These are phyloP conservation scores for Odontothrips loti DNA, from an alignment of 2,888 invertebrate species.

Conservation along the genomic window DNA sequence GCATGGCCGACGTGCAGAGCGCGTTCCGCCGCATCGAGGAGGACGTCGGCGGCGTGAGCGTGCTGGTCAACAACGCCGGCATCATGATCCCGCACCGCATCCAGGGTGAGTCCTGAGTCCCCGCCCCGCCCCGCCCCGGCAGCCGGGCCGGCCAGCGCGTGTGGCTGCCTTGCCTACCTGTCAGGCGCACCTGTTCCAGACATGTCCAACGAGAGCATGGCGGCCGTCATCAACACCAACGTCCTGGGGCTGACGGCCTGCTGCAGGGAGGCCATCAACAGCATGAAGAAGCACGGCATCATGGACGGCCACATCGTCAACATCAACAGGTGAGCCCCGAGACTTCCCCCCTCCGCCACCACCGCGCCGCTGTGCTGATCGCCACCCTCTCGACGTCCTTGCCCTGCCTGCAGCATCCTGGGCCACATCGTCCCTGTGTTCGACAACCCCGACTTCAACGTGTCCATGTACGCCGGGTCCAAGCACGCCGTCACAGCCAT, in stretches of 20 bases:
- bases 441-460: constrained; percentile 9
- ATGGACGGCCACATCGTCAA: constrained; percentile 29
- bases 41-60: constrained; percentile 28
- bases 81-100: neutral
- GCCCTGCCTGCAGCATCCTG: neutral
- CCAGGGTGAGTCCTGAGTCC: neutral
- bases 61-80: constrained; percentile 32
- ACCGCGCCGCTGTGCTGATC: neutral
- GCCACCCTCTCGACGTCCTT: too few relatives aligned
- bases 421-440: neutral
- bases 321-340: constrained; percentile 20
- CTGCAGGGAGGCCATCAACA: constrained; percentile 28
- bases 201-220: constrained; percentile 18
- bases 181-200: neutral
- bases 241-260: constrained; percentile 23
- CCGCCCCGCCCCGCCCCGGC: too few relatives aligned
- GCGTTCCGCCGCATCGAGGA: constrained; percentile 28
- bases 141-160: too few relatives aligned
- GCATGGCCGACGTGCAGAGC: constrained; percentile 24
- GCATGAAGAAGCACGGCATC: constrained; percentile 12
- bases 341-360: neutral
- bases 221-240: constrained; percentile 23
- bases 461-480: constrained; percentile 2
- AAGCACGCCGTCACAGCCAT: constrained; percentile 18
- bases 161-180: too few relatives aligned